Percentiles rank a stretch among this genome's conserved stretches.
Evolutionary conservation across 2,888 invertebrate genomes (phyloP).

Genomic region (Apodemia duryi): DNA sequence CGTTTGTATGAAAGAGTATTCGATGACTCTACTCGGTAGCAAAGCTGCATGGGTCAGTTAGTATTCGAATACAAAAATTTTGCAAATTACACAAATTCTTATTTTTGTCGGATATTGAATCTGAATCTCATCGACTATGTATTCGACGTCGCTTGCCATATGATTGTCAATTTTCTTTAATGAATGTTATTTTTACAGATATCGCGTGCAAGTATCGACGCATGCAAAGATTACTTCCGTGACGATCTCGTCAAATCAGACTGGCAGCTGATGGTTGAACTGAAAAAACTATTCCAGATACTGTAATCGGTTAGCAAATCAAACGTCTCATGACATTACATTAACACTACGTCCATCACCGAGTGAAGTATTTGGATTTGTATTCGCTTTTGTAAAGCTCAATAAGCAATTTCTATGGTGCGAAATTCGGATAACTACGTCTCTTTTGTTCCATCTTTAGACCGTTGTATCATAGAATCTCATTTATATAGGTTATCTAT

Average conservation of each 20-base stretch:
- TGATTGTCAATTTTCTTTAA: not conserved
- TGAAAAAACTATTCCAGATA: conserved; percentile 98
- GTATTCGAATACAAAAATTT: no score
- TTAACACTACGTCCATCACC: conserved; percentile 12
- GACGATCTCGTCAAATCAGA: conserved; percentile 98
- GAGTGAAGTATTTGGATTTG: conserved; percentile 17
- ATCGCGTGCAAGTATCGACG: conserved; percentile 98
- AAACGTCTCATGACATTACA: conserved; percentile 6
- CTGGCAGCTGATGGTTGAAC: conserved; percentile 98
- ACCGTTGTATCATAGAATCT: conserved; percentile 53
- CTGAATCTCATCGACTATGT: no score
- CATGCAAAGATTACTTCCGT: conserved; percentile 99
- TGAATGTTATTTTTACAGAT: conserved; percentile 83
- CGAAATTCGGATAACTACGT: conserved; percentile 33
- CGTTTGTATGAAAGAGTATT: no score
- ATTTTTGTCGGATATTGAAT: no score
- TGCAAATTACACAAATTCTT: no score
- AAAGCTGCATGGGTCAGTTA: no score
- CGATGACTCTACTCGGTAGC: no score
- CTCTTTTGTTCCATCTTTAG: conserved; percentile 65
- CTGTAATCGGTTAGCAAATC: conserved; percentile 78
- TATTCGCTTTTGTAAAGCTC: conserved; percentile 39
- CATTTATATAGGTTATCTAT: conserved; percentile 28
- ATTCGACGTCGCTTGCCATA: no score
- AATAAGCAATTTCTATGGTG: conserved; percentile 37